phyloP scores from a whole-genome alignment of 2,797 vertebrate genomes.

The Pristis pectinata region DNA sequence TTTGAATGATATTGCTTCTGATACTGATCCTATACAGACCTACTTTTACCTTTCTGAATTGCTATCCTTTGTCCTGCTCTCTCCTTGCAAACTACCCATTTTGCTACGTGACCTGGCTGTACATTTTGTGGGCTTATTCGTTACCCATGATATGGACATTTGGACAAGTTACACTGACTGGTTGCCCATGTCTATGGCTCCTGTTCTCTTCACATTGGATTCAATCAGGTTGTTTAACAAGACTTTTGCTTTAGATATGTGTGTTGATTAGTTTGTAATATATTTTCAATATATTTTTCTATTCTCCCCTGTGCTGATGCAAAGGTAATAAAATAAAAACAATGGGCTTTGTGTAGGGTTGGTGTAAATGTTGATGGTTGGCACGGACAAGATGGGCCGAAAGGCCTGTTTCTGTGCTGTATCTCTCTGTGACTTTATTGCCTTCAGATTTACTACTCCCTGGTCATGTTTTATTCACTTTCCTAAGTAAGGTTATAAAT shows the following conservation, averaged over 20 bases:
- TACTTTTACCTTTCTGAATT: neutral
- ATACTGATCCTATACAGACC: neutral
- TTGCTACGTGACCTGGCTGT: neutral
- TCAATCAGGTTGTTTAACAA: too few species aligned
- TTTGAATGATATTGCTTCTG: neutral
- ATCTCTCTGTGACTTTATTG: too few species aligned
- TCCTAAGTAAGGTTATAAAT: neutral
- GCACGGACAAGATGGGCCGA: too few species aligned
- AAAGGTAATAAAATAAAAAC: too few species aligned
- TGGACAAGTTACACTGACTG: neutral
- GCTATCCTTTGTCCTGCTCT: neutral
- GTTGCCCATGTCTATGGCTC: too few species aligned
- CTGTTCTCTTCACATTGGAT: too few species aligned
- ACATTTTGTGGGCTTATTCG: neutral
- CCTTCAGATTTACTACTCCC: too few species aligned
- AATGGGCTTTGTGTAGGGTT: too few species aligned
- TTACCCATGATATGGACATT: neutral
- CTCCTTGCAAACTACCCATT: neutral
- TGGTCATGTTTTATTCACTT: neutral
- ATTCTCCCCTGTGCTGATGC: neutral
- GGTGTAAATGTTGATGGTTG: too few species aligned
- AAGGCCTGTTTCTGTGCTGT: too few species aligned
- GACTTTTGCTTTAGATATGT: neutral
- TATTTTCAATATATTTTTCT: neutral
- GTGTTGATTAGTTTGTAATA: too few species aligned